phyloP scores from a whole-genome alignment of 2,797 vertebrate species.

The Cygnus olor region DNA sequence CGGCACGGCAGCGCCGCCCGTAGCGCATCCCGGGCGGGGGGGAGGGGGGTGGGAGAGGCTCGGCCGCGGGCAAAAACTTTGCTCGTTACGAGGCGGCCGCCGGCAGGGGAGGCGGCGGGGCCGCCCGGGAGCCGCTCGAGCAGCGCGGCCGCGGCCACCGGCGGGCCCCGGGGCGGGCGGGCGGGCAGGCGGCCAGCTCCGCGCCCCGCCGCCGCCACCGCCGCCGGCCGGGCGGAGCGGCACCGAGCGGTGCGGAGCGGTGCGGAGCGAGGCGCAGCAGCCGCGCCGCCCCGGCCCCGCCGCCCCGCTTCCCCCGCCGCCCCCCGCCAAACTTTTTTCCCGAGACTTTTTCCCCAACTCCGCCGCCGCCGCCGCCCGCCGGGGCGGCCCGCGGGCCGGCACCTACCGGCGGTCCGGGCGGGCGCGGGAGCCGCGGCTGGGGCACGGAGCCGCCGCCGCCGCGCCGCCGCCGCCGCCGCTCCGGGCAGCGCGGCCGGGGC shows the following conservation, averaged over 20 bases:
- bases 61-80: constrained; percentile 13
- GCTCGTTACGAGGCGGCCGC: neutral
- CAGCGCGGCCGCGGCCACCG: constrained; percentile 8
- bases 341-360: constrained; percentile 69
- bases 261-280: neutral
- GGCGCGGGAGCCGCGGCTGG: neutral
- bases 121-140: constrained; percentile 14
- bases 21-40: neutral
- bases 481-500: neutral
- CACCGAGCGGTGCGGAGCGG: neutral
- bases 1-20: neutral
- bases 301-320: constrained; percentile 35
- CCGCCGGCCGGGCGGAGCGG: constrained; percentile 13
- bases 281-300: neutral
- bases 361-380: constrained; percentile 39
- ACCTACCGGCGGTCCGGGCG: constrained; percentile 15
- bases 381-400: neutral
- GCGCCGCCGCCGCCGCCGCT: neutral
- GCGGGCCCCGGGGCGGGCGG: constrained; percentile 5
- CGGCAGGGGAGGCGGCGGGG: neutral
- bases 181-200: constrained; percentile 50
- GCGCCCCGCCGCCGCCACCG: constrained; percentile 25
- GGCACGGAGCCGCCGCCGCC: neutral
- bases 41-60: constrained; percentile 30
- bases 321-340: constrained; percentile 77